Evolutionary conservation across 1,140 invertebrate genomes (phyloP).

Genomic region (Callitettix versicolor): DNA sequence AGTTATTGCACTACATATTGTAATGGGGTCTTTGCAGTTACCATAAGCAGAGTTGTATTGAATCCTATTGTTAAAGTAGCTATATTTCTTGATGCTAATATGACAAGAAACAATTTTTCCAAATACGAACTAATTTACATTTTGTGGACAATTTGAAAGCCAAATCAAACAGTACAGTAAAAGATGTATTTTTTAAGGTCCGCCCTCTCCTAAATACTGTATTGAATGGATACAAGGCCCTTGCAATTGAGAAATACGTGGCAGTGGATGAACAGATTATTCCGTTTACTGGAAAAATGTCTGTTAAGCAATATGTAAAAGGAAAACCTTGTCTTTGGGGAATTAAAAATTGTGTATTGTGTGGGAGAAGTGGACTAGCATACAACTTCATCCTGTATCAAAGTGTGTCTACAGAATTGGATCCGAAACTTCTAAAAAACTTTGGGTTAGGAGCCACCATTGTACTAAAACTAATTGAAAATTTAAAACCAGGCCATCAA

Average conservation of each 20-base stretch:
- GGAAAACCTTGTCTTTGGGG: slow-evolving; percentile 13
- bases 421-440: not conserved
- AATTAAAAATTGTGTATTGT: slow-evolving; percentile 15
- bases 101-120: slow-evolving; percentile 11
- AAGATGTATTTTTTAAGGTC: slow-evolving; percentile 10
- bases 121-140: slow-evolving; percentile 1
- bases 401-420: slow-evolving; percentile 5
- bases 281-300: slow-evolving; percentile 8
- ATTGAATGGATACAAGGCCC: slow-evolving; percentile 1
- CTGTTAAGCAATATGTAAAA: slow-evolving; percentile 14
- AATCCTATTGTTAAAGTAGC: slow-evolving; percentile 1
- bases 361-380: slow-evolving; percentile 11
- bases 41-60: slow-evolving; percentile 9
- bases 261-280: slow-evolving; percentile 15
- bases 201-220: slow-evolving; percentile 13
- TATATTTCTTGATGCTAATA: slow-evolving; percentile 9
- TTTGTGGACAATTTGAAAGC: too few relatives aligned
- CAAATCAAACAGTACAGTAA: not conserved
- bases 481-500: not conserved
- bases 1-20: slow-evolving; percentile 11
- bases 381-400: slow-evolving; percentile 7
- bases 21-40: slow-evolving; percentile 9
- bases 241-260: slow-evolving; percentile 18
- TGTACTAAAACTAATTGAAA: not conserved
- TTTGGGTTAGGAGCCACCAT: slow-evolving; percentile 1